Percentiles rank a stretch among this genome's conserved stretches.
Conservation (phyloP, 2,888 invertebrate genomes). For the Adineta ricciae region DNA sequence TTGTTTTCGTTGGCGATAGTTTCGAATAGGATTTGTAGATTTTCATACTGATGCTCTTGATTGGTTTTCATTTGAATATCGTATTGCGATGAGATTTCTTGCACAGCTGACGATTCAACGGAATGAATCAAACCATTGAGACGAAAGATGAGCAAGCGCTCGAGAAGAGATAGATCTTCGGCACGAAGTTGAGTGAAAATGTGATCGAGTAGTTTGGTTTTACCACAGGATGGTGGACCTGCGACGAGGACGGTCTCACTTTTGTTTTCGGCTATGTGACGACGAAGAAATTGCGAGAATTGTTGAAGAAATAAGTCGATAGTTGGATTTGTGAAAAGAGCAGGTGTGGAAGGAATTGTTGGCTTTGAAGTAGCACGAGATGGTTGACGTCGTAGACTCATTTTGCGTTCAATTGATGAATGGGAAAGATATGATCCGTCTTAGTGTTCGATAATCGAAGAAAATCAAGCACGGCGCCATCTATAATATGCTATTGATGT, state of each 20-base stretch:
- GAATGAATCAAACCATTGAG: not conserved
- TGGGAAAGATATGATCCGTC: no score
- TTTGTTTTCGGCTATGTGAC: not conserved
- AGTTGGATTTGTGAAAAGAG: not conserved
- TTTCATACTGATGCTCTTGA: not conserved
- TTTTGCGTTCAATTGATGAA: no score
- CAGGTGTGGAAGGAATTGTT: not conserved
- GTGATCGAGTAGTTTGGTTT: conserved; percentile 12
- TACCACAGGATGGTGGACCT: conserved; percentile 3
- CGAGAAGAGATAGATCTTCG: not conserved
- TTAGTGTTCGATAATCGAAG: no score
- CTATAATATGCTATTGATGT: not conserved
- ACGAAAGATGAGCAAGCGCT: not conserved
- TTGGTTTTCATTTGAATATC: not conserved
- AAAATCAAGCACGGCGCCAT: not conserved
- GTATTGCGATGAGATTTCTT: not conserved
- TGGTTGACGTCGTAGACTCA: not conserved
- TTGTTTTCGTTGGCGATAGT: not conserved
- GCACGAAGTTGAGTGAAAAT: not conserved
- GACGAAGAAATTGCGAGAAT: not conserved
- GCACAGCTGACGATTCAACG: not conserved
- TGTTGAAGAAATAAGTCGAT: conserved; percentile 1
- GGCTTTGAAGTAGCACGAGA: not conserved
- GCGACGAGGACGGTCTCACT: not conserved
- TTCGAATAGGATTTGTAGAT: conserved; percentile 8